Percentiles rank a stretch among this genome's conserved stretches.
phyloP scores from a whole-genome alignment of 1,140 invertebrate species.

The Notospermus geniculatus region DNA sequence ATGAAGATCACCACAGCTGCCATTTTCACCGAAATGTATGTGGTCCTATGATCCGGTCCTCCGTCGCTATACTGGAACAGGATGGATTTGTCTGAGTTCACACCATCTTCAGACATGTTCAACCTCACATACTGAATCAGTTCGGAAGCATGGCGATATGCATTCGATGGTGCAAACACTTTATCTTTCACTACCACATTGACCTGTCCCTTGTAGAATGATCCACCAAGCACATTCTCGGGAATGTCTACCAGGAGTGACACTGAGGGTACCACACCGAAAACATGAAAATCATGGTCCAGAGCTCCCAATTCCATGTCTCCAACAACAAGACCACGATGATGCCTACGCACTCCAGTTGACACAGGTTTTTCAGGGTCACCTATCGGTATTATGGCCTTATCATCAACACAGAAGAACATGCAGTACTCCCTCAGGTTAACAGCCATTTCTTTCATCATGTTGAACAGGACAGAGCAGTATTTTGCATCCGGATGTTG shows the following conservation, averaged over 20 bases:
- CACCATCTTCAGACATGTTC: not conserved
- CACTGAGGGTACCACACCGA: no score
- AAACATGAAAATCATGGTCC: no score
- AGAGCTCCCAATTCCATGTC: no score
- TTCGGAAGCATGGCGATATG: conserved; percentile 21
- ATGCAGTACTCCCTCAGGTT: conserved; percentile 8
- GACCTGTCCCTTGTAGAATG: conserved; percentile 24
- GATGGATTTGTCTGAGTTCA: not conserved
- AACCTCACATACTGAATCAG: conserved; percentile 5
- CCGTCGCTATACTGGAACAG: conserved; percentile 20
- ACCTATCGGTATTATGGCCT: conserved; percentile 13
- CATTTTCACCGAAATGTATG: conserved; percentile 17
- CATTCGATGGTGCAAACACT: conserved; percentile 19
- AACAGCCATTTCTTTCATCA: conserved; percentile 25
- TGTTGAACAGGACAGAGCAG: conserved; percentile 22
- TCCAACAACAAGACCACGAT: no score
- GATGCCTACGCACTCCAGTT: no score
- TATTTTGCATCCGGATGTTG: conserved; percentile 27
- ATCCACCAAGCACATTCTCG: conserved; percentile 10
- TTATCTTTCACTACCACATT: conserved; percentile 18
- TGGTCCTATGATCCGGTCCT: conserved; percentile 22
- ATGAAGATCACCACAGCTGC: conserved; percentile 13
- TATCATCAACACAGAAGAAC: conserved; percentile 28
- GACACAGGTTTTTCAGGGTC: no score
- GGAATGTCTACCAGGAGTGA: conserved; percentile 18